Conservation (phyloP, 2,797 vertebrate genomes). For the Pseudomugil tenellus region DNA sequence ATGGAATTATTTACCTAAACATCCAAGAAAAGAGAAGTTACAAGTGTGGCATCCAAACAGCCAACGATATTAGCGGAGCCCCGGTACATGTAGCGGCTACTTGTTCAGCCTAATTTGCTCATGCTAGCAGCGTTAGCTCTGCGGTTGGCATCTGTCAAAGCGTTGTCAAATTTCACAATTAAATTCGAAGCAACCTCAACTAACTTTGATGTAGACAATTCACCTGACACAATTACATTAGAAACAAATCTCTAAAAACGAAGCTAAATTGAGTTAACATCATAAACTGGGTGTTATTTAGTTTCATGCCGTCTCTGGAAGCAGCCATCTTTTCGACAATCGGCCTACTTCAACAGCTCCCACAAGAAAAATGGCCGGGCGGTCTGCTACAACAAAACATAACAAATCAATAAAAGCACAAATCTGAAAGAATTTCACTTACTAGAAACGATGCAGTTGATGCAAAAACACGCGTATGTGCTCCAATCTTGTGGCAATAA, state of each 20-base stretch:
- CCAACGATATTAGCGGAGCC: constrained; percentile 30
- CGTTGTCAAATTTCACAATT: constrained; percentile 59
- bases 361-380: constrained; percentile 87
- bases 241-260: constrained; percentile 19
- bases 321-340: constrained; percentile 88
- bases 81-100: constrained; percentile 63
- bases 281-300: constrained; percentile 71
- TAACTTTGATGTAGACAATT: constrained; percentile 43
- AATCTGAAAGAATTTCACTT: constrained; percentile 43
- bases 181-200: constrained; percentile 48
- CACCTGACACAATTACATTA: constrained; percentile 44
- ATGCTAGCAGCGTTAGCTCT: constrained; percentile 67
- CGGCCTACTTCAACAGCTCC: constrained; percentile 80
- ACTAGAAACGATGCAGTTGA: constrained; percentile 77
- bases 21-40: fast-evolving
- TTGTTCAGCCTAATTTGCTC: constrained; percentile 54
- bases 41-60: neutral
- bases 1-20: neutral
- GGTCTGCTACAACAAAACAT: constrained; percentile 81
- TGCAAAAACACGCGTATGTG: constrained; percentile 70
- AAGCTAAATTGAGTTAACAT: constrained; percentile 43
- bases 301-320: constrained; percentile 85
- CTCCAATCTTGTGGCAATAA: constrained; percentile 69
- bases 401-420: constrained; percentile 50
- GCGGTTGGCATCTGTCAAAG: constrained; percentile 72